Evolutionary conservation across 2,888 invertebrate genomes (phyloP).

Genomic region (Phaonia tiefii): DNA sequence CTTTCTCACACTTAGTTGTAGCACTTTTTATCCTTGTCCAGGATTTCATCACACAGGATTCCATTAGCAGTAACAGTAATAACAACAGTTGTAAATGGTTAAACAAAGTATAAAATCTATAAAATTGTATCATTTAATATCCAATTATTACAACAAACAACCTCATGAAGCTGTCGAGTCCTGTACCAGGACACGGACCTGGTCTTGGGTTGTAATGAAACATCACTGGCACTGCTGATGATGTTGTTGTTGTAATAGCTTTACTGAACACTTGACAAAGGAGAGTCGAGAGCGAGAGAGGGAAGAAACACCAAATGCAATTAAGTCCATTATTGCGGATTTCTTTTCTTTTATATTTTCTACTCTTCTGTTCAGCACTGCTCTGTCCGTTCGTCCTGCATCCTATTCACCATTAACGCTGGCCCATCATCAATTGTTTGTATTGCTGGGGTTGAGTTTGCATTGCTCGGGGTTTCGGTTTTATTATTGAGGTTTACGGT

Average conservation of each 20-base stretch:
- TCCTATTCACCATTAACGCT: neutral
- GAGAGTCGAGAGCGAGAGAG: neutral
- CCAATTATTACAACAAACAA: conserved; percentile 42
- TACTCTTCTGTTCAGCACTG: neutral
- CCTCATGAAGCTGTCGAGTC: neutral
- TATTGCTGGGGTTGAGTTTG: conserved; percentile 23
- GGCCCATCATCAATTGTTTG: conserved; percentile 42
- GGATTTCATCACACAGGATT: conserved; percentile 5
- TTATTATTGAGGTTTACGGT: conserved; percentile 50
- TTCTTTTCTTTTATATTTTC: conserved; percentile 23
- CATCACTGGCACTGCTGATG: neutral
- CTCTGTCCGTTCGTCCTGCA: neutral
- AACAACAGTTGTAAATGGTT: conserved; percentile 25
- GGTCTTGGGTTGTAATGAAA: conserved; percentile 18
- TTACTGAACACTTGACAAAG: neutral
- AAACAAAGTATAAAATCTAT: conserved; percentile 45
- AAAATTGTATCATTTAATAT: conserved; percentile 40
- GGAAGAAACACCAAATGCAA: conserved; percentile 46
- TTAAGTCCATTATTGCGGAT: conserved; percentile 58
- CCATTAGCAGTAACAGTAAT: neutral
- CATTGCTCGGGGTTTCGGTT: conserved; percentile 4
- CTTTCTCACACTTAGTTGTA: neutral
- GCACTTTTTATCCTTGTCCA: neutral
- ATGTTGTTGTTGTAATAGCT: conserved; percentile 3
- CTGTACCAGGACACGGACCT: neutral